phyloP scores from a whole-genome alignment of 2,797 vertebrate genomes.

The Labroides dimidiatus region DNA sequence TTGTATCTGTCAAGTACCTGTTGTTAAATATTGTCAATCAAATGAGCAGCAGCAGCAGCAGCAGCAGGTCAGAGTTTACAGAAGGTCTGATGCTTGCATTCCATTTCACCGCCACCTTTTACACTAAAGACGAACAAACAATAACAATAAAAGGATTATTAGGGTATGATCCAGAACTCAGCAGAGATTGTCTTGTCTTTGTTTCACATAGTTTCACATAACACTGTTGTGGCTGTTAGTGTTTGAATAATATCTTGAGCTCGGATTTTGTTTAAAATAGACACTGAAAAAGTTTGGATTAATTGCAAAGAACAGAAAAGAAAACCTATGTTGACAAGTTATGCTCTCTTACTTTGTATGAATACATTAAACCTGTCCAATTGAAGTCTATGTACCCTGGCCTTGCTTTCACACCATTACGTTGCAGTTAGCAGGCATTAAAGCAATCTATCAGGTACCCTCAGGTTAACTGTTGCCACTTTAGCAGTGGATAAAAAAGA shows the following conservation, averaged over 20 bases:
- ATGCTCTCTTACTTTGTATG: too few relatives aligned
- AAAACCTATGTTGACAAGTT: too few relatives aligned
- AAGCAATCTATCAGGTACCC: too few relatives aligned
- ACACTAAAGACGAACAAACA: constrained; percentile 32
- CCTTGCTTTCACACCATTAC: too few relatives aligned
- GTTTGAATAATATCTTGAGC: constrained; percentile 1
- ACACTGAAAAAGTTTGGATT: too few relatives aligned
- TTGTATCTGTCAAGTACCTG: constrained; percentile 42
- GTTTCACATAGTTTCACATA: constrained; percentile 4
- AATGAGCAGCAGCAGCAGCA: constrained; percentile 40
- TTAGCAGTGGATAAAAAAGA: too few relatives aligned
- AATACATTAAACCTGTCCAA: too few relatives aligned
- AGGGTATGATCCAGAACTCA: constrained; percentile 4
- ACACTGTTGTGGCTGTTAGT: background rate
- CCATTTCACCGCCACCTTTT: constrained; percentile 57
- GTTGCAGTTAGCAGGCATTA: too few relatives aligned
- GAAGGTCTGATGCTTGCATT: constrained; percentile 41
- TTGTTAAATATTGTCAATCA: constrained; percentile 16
- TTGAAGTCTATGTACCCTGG: too few relatives aligned
- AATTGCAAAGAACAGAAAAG: too few relatives aligned
- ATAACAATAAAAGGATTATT: background rate
- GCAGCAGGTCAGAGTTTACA: constrained; percentile 41
- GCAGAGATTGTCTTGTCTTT: background rate
- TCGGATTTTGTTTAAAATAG: too few relatives aligned
- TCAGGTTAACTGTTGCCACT: too few relatives aligned